Conservation (phyloP, 2,113 vertebrate species). For the Alligator sinensis region DNA sequence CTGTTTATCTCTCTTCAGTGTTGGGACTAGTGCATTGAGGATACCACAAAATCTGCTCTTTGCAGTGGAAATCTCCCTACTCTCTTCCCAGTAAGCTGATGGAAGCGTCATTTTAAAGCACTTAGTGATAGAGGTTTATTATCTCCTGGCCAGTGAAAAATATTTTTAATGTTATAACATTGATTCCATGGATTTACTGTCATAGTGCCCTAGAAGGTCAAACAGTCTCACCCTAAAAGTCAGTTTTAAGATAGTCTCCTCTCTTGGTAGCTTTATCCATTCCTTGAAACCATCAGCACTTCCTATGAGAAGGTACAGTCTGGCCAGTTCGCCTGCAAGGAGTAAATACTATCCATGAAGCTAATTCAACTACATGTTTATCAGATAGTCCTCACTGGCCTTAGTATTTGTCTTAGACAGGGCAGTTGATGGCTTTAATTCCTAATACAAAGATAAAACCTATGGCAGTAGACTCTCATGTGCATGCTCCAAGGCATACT, state of each 20-base stretch:
- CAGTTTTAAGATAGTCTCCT: background rate
- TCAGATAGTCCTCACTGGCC: background rate
- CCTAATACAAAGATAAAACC: background rate
- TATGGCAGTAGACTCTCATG: background rate
- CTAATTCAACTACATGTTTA: background rate
- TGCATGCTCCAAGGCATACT: too few species aligned
- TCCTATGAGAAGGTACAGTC: background rate
- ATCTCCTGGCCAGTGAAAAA: background rate
- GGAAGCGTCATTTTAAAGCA: background rate
- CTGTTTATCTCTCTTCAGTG: background rate
- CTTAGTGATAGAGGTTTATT: background rate
- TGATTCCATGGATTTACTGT: background rate
- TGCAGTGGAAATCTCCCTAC: fast-evolving
- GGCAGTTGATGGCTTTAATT: background rate
- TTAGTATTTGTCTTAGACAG: background rate
- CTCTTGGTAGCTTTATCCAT: background rate
- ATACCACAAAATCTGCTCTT: fast-evolving
- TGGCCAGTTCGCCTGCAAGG: background rate
- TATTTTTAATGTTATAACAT: background rate
- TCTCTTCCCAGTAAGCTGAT: background rate
- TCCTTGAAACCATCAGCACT: background rate
- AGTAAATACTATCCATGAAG: background rate
- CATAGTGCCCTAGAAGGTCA: background rate
- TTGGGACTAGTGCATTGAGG: background rate
- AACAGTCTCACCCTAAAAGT: background rate